Conservation (phyloP, 30 jellyfish, hydroid and myxozoan genomes). For the Hydractinia symbiolongicarpus region DNA sequence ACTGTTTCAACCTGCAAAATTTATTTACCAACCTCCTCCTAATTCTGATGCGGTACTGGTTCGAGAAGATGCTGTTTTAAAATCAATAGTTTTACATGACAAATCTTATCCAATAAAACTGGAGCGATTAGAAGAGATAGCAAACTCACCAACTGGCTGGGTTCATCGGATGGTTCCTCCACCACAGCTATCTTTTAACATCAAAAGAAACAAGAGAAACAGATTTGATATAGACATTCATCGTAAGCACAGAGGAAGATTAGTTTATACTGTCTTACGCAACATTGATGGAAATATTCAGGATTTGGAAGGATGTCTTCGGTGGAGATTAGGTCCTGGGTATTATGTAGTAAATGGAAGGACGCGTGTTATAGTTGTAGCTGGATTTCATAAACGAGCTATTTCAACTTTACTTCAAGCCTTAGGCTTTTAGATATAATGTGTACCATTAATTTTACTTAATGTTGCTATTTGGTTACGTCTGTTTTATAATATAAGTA, state of each 20-base stretch:
- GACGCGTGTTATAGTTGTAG: neutral
- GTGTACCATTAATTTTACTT: too few relatives aligned
- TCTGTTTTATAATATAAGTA: too few relatives aligned
- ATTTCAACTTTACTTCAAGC: constrained; percentile 32
- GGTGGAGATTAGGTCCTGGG: constrained; percentile 28
- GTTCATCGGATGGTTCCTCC: constrained; percentile 38
- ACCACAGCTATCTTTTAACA: constrained; percentile 23
- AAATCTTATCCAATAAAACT: constrained; percentile 15
- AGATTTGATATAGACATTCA: constrained; percentile 18
- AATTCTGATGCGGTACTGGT: constrained; percentile 3
- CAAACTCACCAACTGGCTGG: constrained; percentile 34
- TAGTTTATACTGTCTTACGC: constrained; percentile 2
- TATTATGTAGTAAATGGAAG: constrained; percentile 6
- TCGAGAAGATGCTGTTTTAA: constrained; percentile 32
- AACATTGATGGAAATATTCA: constrained; percentile 24
- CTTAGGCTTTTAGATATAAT: constrained; percentile 25
- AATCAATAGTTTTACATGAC: constrained; percentile 29
- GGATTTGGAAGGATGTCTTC: constrained; percentile 18
- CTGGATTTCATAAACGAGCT: constrained; percentile 19
- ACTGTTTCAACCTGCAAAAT: neutral
- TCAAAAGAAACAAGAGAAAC: constrained; percentile 2
- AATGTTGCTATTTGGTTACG: too few relatives aligned
- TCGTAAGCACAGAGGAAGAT: neutral
- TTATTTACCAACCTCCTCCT: constrained; percentile 13
- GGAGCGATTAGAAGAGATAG: constrained; percentile 35